Evolutionary conservation across 1,140 invertebrate genomes (phyloP), one percentile per base, ranked within the genome.

Genomic region (Habropoda laboriosa): DNA sequence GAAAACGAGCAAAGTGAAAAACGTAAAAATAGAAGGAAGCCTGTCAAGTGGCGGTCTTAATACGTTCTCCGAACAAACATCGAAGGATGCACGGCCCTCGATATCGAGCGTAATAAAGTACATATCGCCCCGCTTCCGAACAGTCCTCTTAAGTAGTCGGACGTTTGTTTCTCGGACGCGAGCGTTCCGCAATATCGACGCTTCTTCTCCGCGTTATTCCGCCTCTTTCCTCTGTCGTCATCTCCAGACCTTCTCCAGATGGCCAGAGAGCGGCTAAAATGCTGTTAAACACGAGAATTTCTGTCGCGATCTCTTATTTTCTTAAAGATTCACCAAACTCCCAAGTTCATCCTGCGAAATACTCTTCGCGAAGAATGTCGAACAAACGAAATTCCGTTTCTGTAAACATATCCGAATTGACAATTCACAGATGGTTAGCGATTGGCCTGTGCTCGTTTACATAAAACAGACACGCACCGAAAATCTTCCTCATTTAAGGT

Each of bases 381-480:
- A 24, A 49, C 10, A 67, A 68, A 60, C 32, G 32, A n/a, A 75
- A 75, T 67, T 68, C 45, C 61, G 57, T 10, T 30, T 40, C 61
- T 27, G 21, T 32, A 60, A 75, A 74, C 57, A 55, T n/a, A n/a
- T 66, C 32, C 68, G 51, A 73, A 85, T 75, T 78, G 79, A 85
- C 68, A 87, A 87, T 81, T 71, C 79, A 21, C 81, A 74, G 76
- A 79, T 75, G 74, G 40, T 8, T 73, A 13, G 57, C 73, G 38
- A 67, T 76, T 79, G 77, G 71, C 61, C 55, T 71, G n/a, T n/a
- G 63, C 16, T 67, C 83, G 58, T 87, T 86, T 81, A 88, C 85
- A 90, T 85, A 84, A 87, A 86, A 53, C 84, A 86, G 83, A 86
- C 68, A 57, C 77, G 45, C 38, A 60, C 57, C n/a, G 16, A 35